Base-by-base conservation (phyloP, 2,888 invertebrate genomes). In the Agriotes lineatus region DNA sequence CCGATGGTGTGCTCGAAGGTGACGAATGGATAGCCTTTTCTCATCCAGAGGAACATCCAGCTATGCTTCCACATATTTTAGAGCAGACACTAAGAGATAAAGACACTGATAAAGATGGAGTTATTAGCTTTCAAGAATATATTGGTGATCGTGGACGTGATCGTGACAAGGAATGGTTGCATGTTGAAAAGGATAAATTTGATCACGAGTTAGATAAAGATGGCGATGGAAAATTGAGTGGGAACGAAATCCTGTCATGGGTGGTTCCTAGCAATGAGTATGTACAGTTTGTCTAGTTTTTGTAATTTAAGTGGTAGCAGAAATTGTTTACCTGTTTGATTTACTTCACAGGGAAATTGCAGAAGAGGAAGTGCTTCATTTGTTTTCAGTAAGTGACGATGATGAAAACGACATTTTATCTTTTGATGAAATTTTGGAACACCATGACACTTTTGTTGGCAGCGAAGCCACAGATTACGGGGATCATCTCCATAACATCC, bases 391-490 rank as follows among this genome's bases (percentile, higher is more conserved):
- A 1, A 91, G 96, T 0, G 97, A 97, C 83, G 93, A 94, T 75
- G 90, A 97, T 84, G 91, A 91, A 79, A 94, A 97, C 82, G 90
- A 91, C 76, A 82, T 90, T 68, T 86, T 97, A 35, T 90, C 92
- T 1, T 94, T 91, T 83, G 87, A 89, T 1, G 97, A 97, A 87
- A 89, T 97, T 48, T 83, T 96, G 0, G 88, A 89, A 0, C 94
- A 96, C 81, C 93, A 96, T 82, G 93, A 95, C 73, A 89, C 91
- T 58, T 97, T 97, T 86, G 97, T 97, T 2, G 96, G 97, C 59
- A 95, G 95, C 80, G 96, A 97, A 85, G 96, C 93, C 4, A 94
- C 96, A 0, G 94, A 95, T 85, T 94, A 93, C 84, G 96, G 95
- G 10, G 91, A 93, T 80, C 94, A 95, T 82, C 86, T 95, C 68